A percentile compares a stretch with the other conserved stretches of the same genome.
phyloP scores from a whole-genome alignment of 2,113 vertebrate species.

The Actenoides lindsayi region DNA sequence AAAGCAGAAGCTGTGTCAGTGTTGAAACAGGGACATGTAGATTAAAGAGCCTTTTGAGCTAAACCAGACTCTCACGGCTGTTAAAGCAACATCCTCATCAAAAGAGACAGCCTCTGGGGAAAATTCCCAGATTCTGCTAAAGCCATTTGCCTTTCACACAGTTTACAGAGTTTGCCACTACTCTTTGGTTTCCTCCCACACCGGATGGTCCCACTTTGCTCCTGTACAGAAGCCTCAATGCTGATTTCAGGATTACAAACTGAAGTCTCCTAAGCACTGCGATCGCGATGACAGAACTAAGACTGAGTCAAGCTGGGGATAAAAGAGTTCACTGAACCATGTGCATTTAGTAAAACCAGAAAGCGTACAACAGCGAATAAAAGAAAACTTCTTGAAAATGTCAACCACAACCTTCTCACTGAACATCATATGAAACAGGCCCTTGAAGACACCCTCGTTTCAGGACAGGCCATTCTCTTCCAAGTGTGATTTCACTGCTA shows the following conservation, averaged over 20 bases:
- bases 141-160: background rate
- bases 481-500: background rate
- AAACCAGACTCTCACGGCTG: background rate
- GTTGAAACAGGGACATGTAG: background rate
- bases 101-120: background rate
- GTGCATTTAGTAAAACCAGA: background rate
- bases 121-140: background rate
- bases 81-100: background rate
- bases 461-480: background rate
- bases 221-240: background rate
- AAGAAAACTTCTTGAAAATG: background rate
- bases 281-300: background rate
- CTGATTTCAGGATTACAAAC: background rate
- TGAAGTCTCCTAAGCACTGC: background rate
- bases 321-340: background rate
- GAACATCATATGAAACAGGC: background rate
- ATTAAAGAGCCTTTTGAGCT: constrained; percentile 43
- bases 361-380: background rate
- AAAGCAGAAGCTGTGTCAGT: constrained; percentile 4
- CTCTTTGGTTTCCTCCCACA: background rate
- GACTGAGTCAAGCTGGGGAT: background rate
- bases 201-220: background rate
- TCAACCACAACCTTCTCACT: background rate
- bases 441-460: background rate
- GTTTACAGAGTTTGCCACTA: background rate